These are phyloP conservation scores for Eurystomus gularis DNA, from an alignment of 2,113 vertebrate genomes.

Conservation along the genomic window DNA sequence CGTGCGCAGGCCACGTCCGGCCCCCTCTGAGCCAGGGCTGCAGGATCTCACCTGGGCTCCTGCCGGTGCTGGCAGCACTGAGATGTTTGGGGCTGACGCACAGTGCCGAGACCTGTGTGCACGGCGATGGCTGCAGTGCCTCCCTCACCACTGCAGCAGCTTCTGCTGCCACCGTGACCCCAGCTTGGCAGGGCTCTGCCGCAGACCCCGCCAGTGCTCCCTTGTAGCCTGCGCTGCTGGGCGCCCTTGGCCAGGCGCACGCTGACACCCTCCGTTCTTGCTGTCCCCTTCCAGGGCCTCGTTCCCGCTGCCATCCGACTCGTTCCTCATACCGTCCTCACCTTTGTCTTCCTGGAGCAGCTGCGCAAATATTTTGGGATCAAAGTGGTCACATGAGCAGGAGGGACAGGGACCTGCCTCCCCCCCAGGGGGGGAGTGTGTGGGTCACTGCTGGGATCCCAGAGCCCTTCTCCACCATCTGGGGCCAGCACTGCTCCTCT, in stretches of 20 bases:
- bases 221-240: not conserved
- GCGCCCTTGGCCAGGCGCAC: not conserved
- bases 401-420: not conserved
- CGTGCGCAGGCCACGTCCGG: too few species aligned
- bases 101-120: not conserved
- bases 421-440: not conserved
- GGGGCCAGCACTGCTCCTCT: not conserved
- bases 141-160: not conserved
- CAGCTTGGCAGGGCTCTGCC: not conserved
- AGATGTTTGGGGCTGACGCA: not conserved
- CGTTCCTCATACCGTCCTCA: constrained; percentile 87
- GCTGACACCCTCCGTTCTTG: not conserved
- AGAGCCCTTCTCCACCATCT: not conserved
- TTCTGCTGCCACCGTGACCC: not conserved
- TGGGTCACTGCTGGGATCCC: not conserved
- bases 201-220: not conserved
- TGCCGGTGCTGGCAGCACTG: too few species aligned
- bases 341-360: constrained; percentile 89
- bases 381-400: constrained; percentile 74
- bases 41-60: too few species aligned
- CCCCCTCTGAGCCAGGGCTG: too few species aligned
- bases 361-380: constrained; percentile 87
- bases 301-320: constrained; percentile 87
- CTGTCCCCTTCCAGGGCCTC: constrained; percentile 77
- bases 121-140: too few species aligned